Evolutionary conservation across 2,888 invertebrate genomes (phyloP).

Genomic region (Parochlus steinenii): DNA sequence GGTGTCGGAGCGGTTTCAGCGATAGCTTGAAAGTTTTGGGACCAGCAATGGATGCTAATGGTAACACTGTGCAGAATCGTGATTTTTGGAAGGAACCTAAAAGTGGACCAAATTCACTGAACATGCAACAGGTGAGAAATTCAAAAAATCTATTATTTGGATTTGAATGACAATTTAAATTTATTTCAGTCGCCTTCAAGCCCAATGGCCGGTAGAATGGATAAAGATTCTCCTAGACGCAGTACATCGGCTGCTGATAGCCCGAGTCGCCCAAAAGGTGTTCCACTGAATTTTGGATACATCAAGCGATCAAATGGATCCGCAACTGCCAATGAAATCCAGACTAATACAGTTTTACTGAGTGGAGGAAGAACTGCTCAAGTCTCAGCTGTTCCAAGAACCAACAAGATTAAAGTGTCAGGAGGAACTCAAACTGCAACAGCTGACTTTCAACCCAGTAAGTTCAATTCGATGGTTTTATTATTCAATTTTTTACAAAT

Average conservation of each 20-base stretch:
- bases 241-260: conserved; percentile 22
- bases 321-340: conserved; percentile 23
- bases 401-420: conserved; percentile 68
- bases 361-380: conserved; percentile 51
- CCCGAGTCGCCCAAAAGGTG: conserved; percentile 47
- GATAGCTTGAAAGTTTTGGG: too few species aligned
- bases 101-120: too few species aligned
- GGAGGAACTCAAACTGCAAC: conserved; percentile 81
- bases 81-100: too few species aligned
- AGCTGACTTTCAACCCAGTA: conserved; percentile 55
- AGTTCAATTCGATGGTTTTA: conserved; percentile 21
- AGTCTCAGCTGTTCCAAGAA: conserved; percentile 70
- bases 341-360: conserved; percentile 25
- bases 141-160: too few species aligned
- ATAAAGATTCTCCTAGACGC: conserved; percentile 27
- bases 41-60: too few species aligned
- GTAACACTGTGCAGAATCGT: too few species aligned
- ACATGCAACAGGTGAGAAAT: too few species aligned
- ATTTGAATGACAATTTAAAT: too few species aligned
- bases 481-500: conserved; percentile 3
- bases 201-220: conserved; percentile 25
- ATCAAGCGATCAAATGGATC: conserved; percentile 57
- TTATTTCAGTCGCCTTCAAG: conserved; percentile 26
- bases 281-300: conserved; percentile 72
- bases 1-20: too few species aligned